Evolutionary conservation across 2,113 vertebrate species (phyloP).

Genomic region (Antechinus stuartii): DNA sequence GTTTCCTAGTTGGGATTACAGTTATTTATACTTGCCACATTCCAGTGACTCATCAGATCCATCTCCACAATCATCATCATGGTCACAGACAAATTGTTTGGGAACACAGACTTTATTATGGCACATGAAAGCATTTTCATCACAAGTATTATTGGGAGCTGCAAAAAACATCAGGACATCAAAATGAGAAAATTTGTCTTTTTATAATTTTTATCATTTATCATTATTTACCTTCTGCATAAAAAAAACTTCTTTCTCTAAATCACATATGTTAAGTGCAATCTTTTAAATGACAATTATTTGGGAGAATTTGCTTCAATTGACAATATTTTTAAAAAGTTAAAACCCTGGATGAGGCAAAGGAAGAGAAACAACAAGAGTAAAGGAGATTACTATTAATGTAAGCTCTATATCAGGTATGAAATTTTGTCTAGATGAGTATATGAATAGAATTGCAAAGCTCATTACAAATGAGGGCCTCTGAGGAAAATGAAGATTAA

Average conservation of each 20-base stretch:
- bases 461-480: background rate
- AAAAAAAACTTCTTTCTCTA: background rate
- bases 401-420: background rate
- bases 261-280: background rate
- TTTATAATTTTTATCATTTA: background rate
- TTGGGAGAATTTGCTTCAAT: background rate
- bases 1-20: background rate
- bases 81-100: slow-evolving; percentile 95
- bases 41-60: slow-evolving; percentile 95
- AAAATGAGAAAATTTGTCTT: slow-evolving; percentile 44
- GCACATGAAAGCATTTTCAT: slow-evolving; percentile 95
- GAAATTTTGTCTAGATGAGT: background rate
- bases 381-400: background rate
- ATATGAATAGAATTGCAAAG: background rate
- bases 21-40: slow-evolving; percentile 89
- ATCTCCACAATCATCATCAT: slow-evolving; percentile 97
- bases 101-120: slow-evolving; percentile 95
- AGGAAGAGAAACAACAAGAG: background rate
- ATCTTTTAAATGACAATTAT: background rate
- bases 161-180: slow-evolving; percentile 67
- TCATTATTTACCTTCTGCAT: background rate
- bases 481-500: background rate
- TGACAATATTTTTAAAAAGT: background rate
- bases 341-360: background rate
- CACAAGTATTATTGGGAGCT: slow-evolving; percentile 98